phyloP scores from a whole-genome alignment of 2,797 vertebrate genomes.

The Anabas testudineus region DNA sequence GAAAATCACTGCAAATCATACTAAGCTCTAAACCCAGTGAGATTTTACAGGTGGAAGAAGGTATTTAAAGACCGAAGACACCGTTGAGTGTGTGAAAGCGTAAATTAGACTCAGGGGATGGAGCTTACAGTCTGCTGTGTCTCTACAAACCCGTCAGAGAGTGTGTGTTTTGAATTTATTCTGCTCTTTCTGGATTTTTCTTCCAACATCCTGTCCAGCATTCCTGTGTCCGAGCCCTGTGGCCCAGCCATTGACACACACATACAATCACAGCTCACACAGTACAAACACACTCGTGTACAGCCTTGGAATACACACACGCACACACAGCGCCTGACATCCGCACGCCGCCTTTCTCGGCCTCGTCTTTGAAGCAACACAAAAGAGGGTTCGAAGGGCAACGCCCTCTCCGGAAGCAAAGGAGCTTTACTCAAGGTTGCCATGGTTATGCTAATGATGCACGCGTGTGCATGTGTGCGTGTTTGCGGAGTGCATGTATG shows the following conservation, averaged over 20 bases:
- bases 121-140: constrained; percentile 19
- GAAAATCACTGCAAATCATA: not conserved
- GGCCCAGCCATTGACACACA: constrained; percentile 45
- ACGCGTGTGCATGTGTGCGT: constrained; percentile 9
- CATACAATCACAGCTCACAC: constrained; percentile 20
- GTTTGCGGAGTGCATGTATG: constrained; percentile 3
- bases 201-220: constrained; percentile 76
- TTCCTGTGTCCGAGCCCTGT: constrained; percentile 67
- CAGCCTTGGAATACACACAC: constrained; percentile 19
- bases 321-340: constrained; percentile 37
- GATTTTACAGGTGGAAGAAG: constrained; percentile 18
- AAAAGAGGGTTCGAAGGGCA: constrained; percentile 64
- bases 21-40: constrained; percentile 1
- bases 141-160: constrained; percentile 34
- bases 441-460: constrained; percentile 65
- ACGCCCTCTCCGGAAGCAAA: constrained; percentile 56
- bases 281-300: constrained; percentile 22
- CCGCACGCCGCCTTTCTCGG: constrained; percentile 29
- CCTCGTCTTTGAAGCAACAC: constrained; percentile 60
- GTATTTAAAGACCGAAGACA: constrained; percentile 27
- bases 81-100: constrained; percentile 24
- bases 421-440: constrained; percentile 55
- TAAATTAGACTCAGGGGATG: constrained; percentile 61
- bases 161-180: constrained; percentile 45
- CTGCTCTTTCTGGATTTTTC: constrained; percentile 71